These are phyloP conservation scores for Protobothrops mucrosquamatus DNA, from an alignment of 2,113 vertebrate genomes.

Conservation along the genomic window DNA sequence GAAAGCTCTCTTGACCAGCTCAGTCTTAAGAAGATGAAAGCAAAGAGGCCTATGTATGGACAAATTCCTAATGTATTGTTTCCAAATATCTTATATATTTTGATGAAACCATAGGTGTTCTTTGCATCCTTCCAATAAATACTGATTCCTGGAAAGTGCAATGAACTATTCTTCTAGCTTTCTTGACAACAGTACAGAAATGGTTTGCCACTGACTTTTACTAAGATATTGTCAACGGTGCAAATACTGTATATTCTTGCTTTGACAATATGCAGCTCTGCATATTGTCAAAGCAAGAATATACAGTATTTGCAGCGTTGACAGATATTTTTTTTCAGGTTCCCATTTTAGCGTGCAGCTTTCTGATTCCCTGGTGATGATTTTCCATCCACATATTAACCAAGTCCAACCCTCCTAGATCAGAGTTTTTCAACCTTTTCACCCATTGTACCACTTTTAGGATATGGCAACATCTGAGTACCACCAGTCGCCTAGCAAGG, in stretches of 20 bases:
- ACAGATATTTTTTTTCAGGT: background rate
- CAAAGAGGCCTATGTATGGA: background rate
- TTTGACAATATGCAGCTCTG: too few species aligned
- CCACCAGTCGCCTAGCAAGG: too few species aligned
- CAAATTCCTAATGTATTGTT: background rate
- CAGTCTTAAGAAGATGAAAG: background rate
- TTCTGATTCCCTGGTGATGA: background rate
- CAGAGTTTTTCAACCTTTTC: too few species aligned
- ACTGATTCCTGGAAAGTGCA: too few species aligned
- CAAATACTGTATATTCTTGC: too few species aligned
- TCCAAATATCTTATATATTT: background rate
- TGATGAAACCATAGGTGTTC: background rate
- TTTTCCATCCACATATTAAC: background rate
- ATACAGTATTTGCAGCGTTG: too few species aligned
- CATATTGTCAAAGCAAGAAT: too few species aligned
- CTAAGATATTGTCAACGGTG: too few species aligned
- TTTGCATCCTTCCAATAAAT: background rate
- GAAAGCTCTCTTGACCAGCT: background rate
- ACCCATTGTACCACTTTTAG: too few species aligned
- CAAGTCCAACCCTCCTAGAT: background rate
- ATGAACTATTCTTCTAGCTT: background rate
- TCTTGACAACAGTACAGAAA: background rate
- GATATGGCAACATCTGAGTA: too few species aligned
- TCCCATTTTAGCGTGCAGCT: background rate
- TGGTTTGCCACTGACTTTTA: background rate